Evolutionary conservation across 1,140 invertebrate species (phyloP), one percentile per base, ranked within the genome.

Genomic region (Drosophila parabipectinata): DNA sequence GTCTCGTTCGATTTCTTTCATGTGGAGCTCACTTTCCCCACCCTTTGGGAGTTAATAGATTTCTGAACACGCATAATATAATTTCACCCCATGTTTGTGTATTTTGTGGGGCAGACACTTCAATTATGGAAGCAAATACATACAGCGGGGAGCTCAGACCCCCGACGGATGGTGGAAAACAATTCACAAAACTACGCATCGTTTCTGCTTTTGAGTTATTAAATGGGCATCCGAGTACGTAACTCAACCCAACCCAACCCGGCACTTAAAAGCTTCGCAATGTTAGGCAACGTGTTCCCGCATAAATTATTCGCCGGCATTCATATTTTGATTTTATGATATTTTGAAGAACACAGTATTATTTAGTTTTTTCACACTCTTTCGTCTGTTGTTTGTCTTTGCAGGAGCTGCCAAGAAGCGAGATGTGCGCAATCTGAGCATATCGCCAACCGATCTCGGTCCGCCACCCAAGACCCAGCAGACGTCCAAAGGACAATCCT

Each of bases 331-430:
- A 18, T 44, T 44, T 44, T 58, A 4, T 51, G 57, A 18, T 18
- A 18, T 18, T 18, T 18, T 18, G 58, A 61, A 32, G 26, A 37
- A 48, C 68, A 39, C 28, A 50, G 28, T 50, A 63, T 24, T 6
- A 15, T 28, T 48, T 61, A 44, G 44, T 41, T 51, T 55, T 55
- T 73, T 73, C 55, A 64, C 55, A 53, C 26, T 21, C 12, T 44
- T 5, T 48, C 66, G 48, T 45, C 21, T 21, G 2, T 21, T 21
- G 21, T 56, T 62, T 57, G 28, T 50, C 51, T 90, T 44, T 88
- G 45, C 76, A 92, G 91, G 91, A 88, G 77, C 91, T 72, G 91
- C 91, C 88, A 92, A 92, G 72, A 92, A 92, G 72, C 91, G 91
- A 54, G 91, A 92, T 90, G 91, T 92, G 66, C 90, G 91, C 64